Evolutionary conservation across 2,113 vertebrate species (phyloP).

Genomic region (Aythya baeri): DNA sequence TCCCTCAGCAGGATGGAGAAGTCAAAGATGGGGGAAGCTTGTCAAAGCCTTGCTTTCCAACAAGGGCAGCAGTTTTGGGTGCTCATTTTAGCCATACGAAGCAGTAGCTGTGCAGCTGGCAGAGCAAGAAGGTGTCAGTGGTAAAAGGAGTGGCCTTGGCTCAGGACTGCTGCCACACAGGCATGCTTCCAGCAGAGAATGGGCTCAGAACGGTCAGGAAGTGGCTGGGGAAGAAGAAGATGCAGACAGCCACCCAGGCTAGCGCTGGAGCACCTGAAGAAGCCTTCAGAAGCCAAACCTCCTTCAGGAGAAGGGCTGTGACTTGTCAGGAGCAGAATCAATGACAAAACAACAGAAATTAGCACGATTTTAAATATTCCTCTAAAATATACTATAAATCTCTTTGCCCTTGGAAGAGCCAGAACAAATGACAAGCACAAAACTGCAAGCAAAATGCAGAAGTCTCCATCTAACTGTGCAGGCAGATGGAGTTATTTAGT

Average conservation of each 20-base stretch:
- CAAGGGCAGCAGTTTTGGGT: background rate
- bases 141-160: background rate
- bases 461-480: slow-evolving; percentile 38
- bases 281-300: slow-evolving; percentile 31
- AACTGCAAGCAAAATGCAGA: slow-evolving; percentile 43
- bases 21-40: background rate
- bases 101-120: background rate
- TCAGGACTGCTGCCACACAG: background rate
- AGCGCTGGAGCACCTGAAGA: background rate
- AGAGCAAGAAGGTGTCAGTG: background rate
- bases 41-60: background rate
- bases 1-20: background rate
- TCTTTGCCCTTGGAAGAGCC: slow-evolving; percentile 41
- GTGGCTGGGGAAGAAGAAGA: background rate
- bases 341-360: slow-evolving; percentile 62
- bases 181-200: background rate
- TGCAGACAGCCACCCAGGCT: background rate
- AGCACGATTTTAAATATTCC: slow-evolving; percentile 70
- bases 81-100: background rate
- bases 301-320: slow-evolving; percentile 41
- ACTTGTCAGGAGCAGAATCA: slow-evolving; percentile 48
- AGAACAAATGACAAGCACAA: slow-evolving; percentile 53
- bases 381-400: slow-evolving; percentile 53
- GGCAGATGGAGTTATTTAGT: slow-evolving; percentile 61
- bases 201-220: background rate